These are phyloP conservation scores for Nephrotoma flavescens DNA, from an alignment of 2,888 invertebrate species.

Conservation along the genomic window DNA sequence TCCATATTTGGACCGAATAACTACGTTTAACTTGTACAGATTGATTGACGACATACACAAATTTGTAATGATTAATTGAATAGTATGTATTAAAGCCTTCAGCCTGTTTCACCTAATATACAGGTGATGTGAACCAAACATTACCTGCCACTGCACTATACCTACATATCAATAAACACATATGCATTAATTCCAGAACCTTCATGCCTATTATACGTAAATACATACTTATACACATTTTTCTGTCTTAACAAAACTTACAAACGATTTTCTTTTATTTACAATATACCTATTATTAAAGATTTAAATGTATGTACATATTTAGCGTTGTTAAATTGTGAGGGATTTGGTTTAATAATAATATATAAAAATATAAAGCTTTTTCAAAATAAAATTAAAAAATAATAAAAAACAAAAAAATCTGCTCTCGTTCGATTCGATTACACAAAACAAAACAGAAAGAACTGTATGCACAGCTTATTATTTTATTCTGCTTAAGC, in stretches of 20 bases:
- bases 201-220: not conserved
- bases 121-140: not conserved
- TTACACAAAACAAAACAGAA: not conserved
- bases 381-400: not conserved
- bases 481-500: not conserved
- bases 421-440: not conserved
- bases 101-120: not conserved
- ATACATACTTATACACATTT: not conserved
- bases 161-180: not conserved
- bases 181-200: not conserved
- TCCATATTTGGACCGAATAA: not conserved
- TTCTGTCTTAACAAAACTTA: not conserved
- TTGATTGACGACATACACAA: not conserved
- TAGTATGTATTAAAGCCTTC: not conserved
- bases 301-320: not conserved
- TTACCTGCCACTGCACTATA: not conserved
- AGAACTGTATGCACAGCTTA: not conserved
- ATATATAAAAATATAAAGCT: not conserved
- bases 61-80: not conserved
- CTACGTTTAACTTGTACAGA: not conserved
- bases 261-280: not conserved
- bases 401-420: not conserved
- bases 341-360: not conserved
- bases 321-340: not conserved
- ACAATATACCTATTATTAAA: not conserved